phyloP scores from a whole-genome alignment of 1,140 invertebrate species.

The Drosophila nikananu region DNA sequence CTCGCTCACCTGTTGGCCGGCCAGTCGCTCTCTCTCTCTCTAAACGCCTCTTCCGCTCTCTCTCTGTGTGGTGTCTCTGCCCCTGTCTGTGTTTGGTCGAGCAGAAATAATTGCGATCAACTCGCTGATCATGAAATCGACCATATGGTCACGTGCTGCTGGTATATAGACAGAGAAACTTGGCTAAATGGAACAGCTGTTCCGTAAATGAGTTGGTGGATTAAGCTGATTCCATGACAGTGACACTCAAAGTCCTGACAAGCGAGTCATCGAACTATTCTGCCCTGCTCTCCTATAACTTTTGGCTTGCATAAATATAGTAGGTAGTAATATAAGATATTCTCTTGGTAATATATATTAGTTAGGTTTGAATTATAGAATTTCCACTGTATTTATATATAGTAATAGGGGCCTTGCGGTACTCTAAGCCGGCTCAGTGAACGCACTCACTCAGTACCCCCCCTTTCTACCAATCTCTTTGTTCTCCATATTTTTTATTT shows the following conservation, averaged over 20 bases:
- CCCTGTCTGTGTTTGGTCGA: constrained; percentile 27
- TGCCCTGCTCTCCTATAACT: too few species aligned
- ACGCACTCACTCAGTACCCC: not conserved
- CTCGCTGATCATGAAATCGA: constrained; percentile 29
- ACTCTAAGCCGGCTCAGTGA: constrained; percentile 65
- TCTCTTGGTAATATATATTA: not conserved
- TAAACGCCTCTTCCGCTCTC: constrained; percentile 6
- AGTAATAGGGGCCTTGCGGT: constrained; percentile 63
- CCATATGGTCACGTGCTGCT: constrained; percentile 53
- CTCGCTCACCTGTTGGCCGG: constrained; percentile 49
- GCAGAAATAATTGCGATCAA: constrained; percentile 45
- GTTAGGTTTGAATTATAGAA: not conserved
- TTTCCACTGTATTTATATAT: not conserved
- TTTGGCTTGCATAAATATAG: too few species aligned
- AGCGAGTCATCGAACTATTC: too few species aligned
- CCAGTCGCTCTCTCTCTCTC: constrained; percentile 8
- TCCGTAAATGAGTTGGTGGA: not conserved
- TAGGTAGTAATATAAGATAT: too few species aligned
- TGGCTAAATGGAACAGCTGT: not conserved
- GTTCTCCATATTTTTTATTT: constrained; percentile 5
- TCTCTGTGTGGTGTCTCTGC: constrained; percentile 5
- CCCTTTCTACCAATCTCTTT: not conserved
- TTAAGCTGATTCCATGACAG: not conserved
- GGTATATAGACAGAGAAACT: constrained; percentile 3
- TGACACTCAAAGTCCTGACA: not conserved